phyloP scores from a whole-genome alignment of 1,140 invertebrate genomes.

The Melipona quadrifasciata region DNA sequence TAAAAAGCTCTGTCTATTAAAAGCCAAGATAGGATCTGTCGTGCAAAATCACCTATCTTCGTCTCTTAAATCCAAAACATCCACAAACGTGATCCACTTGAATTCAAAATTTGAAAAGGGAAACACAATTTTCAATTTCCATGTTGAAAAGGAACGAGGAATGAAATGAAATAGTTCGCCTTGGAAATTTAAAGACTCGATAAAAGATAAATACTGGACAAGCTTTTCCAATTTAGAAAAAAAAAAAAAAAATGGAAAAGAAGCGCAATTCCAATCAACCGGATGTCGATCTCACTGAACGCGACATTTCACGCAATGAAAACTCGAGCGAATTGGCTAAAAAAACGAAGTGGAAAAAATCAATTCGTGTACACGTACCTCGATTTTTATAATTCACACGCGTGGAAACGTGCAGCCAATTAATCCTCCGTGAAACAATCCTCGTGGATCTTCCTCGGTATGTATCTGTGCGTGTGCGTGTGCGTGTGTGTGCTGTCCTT shows the following conservation, averaged over 20 bases:
- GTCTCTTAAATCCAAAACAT: not conserved
- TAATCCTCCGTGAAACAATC: constrained; percentile 22
- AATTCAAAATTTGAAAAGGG: not conserved
- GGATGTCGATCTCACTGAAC: not conserved
- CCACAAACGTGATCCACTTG: not conserved
- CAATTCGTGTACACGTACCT: constrained; percentile 48
- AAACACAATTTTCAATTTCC: not conserved
- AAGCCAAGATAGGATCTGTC: not conserved
- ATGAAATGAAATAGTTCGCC: not conserved
- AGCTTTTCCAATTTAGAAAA: not conserved
- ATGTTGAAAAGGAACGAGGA: not conserved
- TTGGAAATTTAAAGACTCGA: not conserved
- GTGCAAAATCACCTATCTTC: not conserved
- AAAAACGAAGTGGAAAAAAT: constrained; percentile 7
- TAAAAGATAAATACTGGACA: not conserved
- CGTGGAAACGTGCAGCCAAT: constrained; percentile 44
- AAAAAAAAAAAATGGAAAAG: not conserved
- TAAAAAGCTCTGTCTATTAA: not conserved
- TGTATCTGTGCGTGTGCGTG: too few species aligned
- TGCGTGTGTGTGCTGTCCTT: not conserved
- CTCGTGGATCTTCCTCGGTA: not conserved
- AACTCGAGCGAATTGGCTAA: not conserved
- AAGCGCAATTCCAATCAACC: not conserved
- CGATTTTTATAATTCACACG: constrained; percentile 64
- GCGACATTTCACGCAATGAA: not conserved